A percentile compares a stretch with the other conserved stretches of the same genome.
phyloP scores from a whole-genome alignment of 2,888 invertebrate genomes.

The Calliopum simillimum region DNA sequence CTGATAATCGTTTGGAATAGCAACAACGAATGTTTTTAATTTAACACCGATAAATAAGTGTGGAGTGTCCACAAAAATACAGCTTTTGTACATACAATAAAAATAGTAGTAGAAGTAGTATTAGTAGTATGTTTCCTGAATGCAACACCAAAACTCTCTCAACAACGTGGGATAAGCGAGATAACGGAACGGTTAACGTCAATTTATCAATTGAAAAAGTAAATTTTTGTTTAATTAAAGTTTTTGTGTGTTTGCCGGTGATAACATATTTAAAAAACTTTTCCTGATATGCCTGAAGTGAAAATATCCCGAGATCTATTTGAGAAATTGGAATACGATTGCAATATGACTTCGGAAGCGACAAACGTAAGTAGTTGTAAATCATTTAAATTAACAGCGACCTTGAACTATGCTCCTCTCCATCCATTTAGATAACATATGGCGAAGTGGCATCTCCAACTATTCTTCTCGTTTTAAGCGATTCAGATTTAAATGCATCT shows the following conservation, averaged over 20 bases:
- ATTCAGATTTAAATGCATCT: conserved; percentile 59
- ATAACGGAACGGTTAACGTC: too few species aligned
- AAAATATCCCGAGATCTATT: conserved; percentile 48
- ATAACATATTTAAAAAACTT: too few species aligned
- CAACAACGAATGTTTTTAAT: too few species aligned
- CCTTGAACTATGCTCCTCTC: background rate
- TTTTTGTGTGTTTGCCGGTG: too few species aligned
- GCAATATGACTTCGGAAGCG: background rate
- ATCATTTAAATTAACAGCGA: background rate
- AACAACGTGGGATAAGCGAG: background rate
- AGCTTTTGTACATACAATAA: background rate
- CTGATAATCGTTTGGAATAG: too few species aligned
- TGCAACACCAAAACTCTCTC: too few species aligned
- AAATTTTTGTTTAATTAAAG: too few species aligned
- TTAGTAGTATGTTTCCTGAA: too few species aligned
- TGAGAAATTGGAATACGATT: conserved; percentile 48
- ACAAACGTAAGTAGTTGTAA: background rate
- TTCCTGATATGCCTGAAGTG: conserved; percentile 9
- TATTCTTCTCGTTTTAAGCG: conserved; percentile 57
- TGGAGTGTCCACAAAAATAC: too few species aligned
- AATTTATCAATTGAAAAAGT: too few species aligned
- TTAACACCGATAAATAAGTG: too few species aligned
- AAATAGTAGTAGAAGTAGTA: background rate
- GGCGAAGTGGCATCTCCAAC: conserved; percentile 40
- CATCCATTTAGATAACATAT: background rate